phyloP scores from a whole-genome alignment of 2,888 invertebrate species.

The Lymantria dispar region DNA sequence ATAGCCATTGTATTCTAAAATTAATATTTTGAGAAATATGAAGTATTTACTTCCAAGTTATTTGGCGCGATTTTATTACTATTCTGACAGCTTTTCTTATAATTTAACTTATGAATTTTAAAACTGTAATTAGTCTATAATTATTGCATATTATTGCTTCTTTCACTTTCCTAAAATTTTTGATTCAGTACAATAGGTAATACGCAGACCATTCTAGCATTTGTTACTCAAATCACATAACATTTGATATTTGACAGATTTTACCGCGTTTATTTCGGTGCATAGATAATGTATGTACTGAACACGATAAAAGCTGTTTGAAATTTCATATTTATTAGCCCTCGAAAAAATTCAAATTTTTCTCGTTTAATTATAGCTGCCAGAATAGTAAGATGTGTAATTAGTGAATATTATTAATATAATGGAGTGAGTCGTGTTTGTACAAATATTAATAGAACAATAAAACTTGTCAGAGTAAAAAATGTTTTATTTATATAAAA shows the following conservation, averaged over 20 bases:
- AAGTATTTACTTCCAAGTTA: slow-evolving; percentile 6
- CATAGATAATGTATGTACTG: no score
- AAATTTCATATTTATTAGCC: slow-evolving; percentile 7
- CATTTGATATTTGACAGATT: not conserved
- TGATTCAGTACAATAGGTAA: no score
- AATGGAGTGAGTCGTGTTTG: not conserved
- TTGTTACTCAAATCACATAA: no score
- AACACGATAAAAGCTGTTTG: no score
- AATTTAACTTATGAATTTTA: no score
- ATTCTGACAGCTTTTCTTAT: slow-evolving; percentile 21
- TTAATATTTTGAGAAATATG: not conserved
- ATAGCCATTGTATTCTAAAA: not conserved
- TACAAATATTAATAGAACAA: not conserved
- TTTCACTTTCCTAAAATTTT: no score
- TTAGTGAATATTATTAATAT: not conserved
- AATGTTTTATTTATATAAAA: not conserved
- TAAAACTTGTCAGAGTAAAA: no score
- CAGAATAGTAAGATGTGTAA: slow-evolving; percentile 35
- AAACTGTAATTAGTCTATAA: not conserved
- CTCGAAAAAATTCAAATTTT: no score
- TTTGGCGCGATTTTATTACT: slow-evolving; percentile 17
- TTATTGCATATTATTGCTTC: no score
- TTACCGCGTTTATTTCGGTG: not conserved
- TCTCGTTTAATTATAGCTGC: slow-evolving; percentile 21
- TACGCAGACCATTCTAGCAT: no score